Base-by-base conservation (phyloP, 2,113 vertebrate species). In the Tauraco erythrolophus region DNA sequence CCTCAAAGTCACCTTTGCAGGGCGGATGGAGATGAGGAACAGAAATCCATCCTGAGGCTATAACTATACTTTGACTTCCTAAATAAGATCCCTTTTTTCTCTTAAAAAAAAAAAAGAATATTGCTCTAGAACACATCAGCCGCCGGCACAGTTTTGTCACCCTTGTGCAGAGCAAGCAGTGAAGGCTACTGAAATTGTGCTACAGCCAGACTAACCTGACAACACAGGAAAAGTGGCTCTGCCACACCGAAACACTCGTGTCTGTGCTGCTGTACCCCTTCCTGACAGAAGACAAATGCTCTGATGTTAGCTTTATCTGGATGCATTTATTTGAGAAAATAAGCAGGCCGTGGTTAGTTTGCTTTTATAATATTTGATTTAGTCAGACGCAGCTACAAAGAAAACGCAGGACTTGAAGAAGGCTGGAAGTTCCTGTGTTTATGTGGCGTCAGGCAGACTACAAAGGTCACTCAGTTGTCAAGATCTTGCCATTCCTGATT, bases 281-380 rank as follows among this genome's bases (percentile, higher is more conserved):
- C 39, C 31, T 30, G 11, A 62, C 2, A 46, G 15, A 31, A 50
- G 30, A 30, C 13, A 72, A 62, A 85, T 18, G 12, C 84, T 62
- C 23, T 30, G 45, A 30, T 48, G 24, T n/a, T 72, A 80, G 58
- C 41, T 94, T 83, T 87, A 64, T 43, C 78, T 88, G 85, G 41
- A 86, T 45, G 68, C 41, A 69, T 85, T 93, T 82, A 78, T 89
- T 10, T 69, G 35, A 83, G 46, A 85, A 90, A 88, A 86, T 45
- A 86, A 86, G 30, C 45, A 69, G 45, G n/a, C 13, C 3, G 0
- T 6, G 8, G 19, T 87, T 84, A 70, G 33, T 77, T 64, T 50
- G 21, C 2, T 51, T 56, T 88, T 80, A 77, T 27, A 50, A 39
- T 56, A 77, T 57, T 41, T 64, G 8, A 76, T 64, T 76, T 74